Conservation (phyloP, 2,113 vertebrate genomes). For the Gymnobelideus leadbeateri region DNA sequence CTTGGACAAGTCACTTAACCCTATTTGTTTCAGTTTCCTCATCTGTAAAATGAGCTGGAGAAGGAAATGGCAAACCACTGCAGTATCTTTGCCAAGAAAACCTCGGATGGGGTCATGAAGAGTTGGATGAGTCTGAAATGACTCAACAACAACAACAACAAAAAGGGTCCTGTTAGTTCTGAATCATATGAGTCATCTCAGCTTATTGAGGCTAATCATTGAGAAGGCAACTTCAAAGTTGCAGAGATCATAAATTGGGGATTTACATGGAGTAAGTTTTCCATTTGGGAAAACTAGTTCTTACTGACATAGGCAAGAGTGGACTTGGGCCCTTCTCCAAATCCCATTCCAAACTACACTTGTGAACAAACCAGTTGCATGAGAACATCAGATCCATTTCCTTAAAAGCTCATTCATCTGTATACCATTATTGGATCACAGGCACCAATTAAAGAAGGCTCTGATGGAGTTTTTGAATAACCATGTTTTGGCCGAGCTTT, state of each 20-base stretch:
- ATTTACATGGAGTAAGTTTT: not conserved
- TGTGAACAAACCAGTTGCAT: constrained; percentile 12
- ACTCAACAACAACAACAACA: not conserved
- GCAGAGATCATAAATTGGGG: not conserved
- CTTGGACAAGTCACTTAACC: not conserved
- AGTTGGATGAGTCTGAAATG: not conserved
- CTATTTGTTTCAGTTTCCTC: not conserved
- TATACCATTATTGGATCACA: constrained; percentile 2
- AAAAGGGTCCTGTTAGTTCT: not conserved
- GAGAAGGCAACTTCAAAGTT: not conserved
- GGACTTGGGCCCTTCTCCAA: constrained; percentile 44
- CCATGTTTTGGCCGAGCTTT: not conserved
- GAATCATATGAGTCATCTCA: not conserved
- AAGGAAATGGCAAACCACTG: not conserved
- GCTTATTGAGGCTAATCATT: not conserved
- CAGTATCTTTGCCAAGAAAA: not conserved
- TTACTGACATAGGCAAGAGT: not conserved
- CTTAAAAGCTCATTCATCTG: constrained; percentile 19
- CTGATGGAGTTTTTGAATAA: not conserved
- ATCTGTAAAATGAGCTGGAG: not conserved
- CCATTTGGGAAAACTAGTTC: not conserved
- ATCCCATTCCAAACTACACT: not conserved
- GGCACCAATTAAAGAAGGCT: constrained; percentile 9
- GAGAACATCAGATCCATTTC: constrained; percentile 46
- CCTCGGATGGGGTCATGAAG: not conserved